Evolutionary conservation across 2,797 vertebrate species (phyloP), one percentile per base, ranked within the genome.

Genomic region (Euthynnus affinis): DNA sequence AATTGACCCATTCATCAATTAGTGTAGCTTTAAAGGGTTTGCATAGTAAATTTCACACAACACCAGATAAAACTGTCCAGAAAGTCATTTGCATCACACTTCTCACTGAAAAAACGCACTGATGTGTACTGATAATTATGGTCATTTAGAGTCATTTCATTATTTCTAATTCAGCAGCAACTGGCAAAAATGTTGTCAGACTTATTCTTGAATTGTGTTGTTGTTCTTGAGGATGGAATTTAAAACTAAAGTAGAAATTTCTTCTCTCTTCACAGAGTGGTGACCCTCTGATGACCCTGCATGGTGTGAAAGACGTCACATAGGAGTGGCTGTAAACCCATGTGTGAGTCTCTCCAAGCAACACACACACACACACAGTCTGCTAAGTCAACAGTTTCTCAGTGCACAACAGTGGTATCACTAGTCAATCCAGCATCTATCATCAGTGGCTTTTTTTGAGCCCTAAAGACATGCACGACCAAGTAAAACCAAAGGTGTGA

Each of bases 241-340:
- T 12, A 14, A 44, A 75, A 13, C 40, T 46, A 20, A 53, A 58
- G 23, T 13, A 22, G 6, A 64, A 51, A 44, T 18, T 13, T 44
- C 48, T 61, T 74, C 23, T 63, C n/a, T 27, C n/a, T 12, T 15
- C 51, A 12, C 49, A 59, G 72, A 62, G 34, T 0, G 17, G 59
- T 90, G 89, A 89, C 89, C 90, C 74, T 69, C 69, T 40, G 78
- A 49, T 86, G 60, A 92, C 89, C 90, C n/a, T 0, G 12, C 65
- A 55, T 14, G 48, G 53, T 79, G 83, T 86, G 76, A 90, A 88
- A 69, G 56, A 71, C 49, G 71, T 80, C 78, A 82, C 77, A 48
- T 9, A 60, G 70, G 66, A 82, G 81, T 57, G 80, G 52, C 82
- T 55, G 63, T 49, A 74, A 46, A 75, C 46, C 22, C 40, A 9